A percentile compares a stretch with the other conserved stretches of the same genome.
phyloP scores from a whole-genome alignment of 2,888 invertebrate species.

The Physocephala rufipes region DNA sequence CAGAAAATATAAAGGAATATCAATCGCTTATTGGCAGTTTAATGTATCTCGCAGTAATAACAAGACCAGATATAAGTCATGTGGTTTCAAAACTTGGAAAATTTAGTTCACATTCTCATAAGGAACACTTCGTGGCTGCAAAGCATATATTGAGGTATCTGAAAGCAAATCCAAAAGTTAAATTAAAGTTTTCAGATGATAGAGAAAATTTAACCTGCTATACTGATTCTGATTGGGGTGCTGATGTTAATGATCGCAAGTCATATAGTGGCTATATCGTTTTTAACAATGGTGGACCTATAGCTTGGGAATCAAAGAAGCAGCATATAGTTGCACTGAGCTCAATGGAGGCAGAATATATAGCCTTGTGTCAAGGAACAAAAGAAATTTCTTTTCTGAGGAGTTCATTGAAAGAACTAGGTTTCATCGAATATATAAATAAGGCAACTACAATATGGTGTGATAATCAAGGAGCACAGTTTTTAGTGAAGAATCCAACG shows the following conservation, averaged over 20 bases:
- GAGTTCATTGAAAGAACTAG: neutral
- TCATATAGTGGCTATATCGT: neutral
- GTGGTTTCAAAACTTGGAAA: neutral
- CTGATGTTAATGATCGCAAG: neutral
- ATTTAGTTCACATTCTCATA: neutral
- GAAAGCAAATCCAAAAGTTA: no score
- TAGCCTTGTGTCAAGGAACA: neutral
- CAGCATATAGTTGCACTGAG: neutral
- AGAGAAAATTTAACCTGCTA: no score
- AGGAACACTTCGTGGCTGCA: neutral
- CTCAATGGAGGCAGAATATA: slow-evolving; percentile 3
- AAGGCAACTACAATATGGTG: neutral
- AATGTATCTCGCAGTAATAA: slow-evolving; percentile 37
- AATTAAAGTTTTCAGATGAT: no score
- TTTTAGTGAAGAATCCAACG: no score
- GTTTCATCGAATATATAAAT: neutral
- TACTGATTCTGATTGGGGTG: no score
- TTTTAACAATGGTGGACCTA: neutral
- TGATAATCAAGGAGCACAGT: slow-evolving; percentile 5
- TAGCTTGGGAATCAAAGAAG: slow-evolving; percentile 13
- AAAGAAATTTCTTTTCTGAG: neutral
- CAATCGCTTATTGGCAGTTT: slow-evolving; percentile 41
- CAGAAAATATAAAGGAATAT: slow-evolving; percentile 26
- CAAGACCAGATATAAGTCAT: neutral
- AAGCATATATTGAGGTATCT: neutral